Base-by-base conservation (phyloP, 2,888 invertebrate species). In the Leptodirus hochenwartii region DNA sequence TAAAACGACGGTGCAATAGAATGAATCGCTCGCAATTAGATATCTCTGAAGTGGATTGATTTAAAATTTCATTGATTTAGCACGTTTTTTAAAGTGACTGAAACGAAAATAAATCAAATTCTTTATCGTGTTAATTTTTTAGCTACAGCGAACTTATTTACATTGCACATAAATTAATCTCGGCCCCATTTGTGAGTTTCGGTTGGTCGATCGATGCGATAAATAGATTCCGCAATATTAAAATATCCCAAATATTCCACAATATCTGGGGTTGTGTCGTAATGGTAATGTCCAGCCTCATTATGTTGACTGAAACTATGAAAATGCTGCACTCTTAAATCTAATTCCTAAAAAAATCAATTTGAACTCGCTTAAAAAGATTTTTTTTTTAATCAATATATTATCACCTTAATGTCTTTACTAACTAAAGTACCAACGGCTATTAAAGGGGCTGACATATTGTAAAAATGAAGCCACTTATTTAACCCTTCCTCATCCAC, bases 241-340 rank as follows among this genome's bases (percentile, higher is more conserved):
- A 95, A 85, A 60, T 87, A 95, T 0, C 81, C 95, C 47, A 82
- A 66, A 59, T 98, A 93, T 49, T 81, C 77, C 6, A 70, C 88
- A n/a, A 52, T 62, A 5, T 73, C 75, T 0, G 96, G 93, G 16
- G 88, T 85, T 5, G 78, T 80, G 59, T 98, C 96, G 51, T 76
- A 76, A 59, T 98, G 96, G 61, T 96, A 98, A 63, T 98, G 96
- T 1, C 95, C 95, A 40, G 82, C 88, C 60, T 78, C 75, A 33
- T 76, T 78, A 51, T 75, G 74, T 46, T 66, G 58, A 41, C 80
- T 76, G 54, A 80, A 85, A 49, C 87, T 87, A 58, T 96, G 96
- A 54, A 95, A 95, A 60, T 96, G 96, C 56, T 95, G 93, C 38
- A 88, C 69, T 43, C 95, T 69, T 38, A 96, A 65, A 59, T 91